These are phyloP conservation scores for Papilio polytes DNA, from an alignment of 1,140 invertebrate genomes.

Conservation along the genomic window DNA sequence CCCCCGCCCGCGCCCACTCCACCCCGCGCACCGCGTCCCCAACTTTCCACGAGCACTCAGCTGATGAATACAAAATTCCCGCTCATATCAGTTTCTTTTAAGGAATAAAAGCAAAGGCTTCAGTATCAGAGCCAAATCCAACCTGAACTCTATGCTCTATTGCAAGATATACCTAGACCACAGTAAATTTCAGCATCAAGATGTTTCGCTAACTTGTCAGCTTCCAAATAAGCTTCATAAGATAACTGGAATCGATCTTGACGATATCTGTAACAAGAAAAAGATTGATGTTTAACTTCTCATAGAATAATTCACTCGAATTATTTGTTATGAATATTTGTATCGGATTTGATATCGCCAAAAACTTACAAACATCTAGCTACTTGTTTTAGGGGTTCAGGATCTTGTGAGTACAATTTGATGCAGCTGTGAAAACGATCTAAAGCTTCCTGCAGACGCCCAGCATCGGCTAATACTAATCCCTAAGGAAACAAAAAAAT, in stretches of 20 bases:
- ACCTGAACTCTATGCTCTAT: neutral
- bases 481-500: constrained; percentile 53
- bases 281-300: neutral
- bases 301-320: neutral
- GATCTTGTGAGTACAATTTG: constrained; percentile 68
- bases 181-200: constrained; percentile 74
- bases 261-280: constrained; percentile 55
- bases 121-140: neutral
- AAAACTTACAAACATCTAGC: constrained; percentile 74
- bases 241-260: constrained; percentile 70
- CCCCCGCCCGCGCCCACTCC: constrained; percentile 67
- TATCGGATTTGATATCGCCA: too few relatives aligned
- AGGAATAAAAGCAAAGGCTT: neutral
- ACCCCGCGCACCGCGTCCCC: constrained; percentile 63
- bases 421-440: constrained; percentile 76
- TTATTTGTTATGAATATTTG: neutral
- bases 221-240: constrained; percentile 72
- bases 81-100: neutral
- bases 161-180: constrained; percentile 62
- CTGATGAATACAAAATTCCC: constrained; percentile 45
- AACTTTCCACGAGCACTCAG: constrained; percentile 65
- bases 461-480: constrained; percentile 68
- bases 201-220: constrained; percentile 71
- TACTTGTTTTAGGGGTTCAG: constrained; percentile 76
- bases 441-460: constrained; percentile 71